These are phyloP conservation scores for Onychomys arenicola DNA, from an alignment of 2,797 vertebrate species.

Conservation along the genomic window DNA sequence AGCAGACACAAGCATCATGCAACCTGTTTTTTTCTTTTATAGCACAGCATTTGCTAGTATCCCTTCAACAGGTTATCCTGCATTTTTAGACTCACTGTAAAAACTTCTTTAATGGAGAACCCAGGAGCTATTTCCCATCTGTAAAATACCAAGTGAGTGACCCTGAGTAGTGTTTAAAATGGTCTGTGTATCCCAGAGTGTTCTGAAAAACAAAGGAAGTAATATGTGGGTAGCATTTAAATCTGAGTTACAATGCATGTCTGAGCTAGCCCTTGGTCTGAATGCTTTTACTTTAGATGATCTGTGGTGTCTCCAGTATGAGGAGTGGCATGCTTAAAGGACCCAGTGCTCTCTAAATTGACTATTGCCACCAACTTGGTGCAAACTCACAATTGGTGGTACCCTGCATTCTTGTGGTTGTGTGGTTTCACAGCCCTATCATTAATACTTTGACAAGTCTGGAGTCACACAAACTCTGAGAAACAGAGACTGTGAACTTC, in stretches of 20 bases:
- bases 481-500: neutral
- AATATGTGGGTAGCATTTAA: neutral
- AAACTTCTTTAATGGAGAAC: neutral
- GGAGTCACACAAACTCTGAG: neutral
- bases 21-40: neutral
- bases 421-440: neutral
- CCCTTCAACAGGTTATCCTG: neutral
- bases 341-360: neutral
- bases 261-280: neutral
- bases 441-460: neutral
- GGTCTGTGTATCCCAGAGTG: neutral
- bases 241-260: neutral
- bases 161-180: conserved; percentile 16
- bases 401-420: conserved; percentile 2
- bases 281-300: neutral
- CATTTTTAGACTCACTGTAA: neutral
- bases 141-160: neutral
- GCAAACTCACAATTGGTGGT: neutral
- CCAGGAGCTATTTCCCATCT: neutral
- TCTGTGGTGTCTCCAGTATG: neutral
- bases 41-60: neutral
- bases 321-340: neutral
- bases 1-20: neutral
- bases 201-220: neutral
- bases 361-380: neutral